Base-by-base conservation (phyloP, 92 coral and sea anemone genomes). In the Ricordea florida region DNA sequence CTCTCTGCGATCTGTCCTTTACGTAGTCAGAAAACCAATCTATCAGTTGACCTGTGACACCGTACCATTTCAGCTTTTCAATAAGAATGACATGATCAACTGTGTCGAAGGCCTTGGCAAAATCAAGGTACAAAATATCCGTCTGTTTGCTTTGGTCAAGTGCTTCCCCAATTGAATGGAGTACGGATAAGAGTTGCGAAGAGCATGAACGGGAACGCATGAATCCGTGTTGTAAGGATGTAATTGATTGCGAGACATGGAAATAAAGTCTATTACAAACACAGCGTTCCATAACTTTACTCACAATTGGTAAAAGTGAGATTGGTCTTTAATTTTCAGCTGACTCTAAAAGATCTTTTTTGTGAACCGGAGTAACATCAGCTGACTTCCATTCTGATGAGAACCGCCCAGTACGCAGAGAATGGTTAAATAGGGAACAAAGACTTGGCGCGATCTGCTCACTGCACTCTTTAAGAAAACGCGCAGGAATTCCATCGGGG, bases 91-190 rank as follows among this genome's bases (percentile, higher is more conserved):
- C 35, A 14, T 67, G 55, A 52, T 79, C 76, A 34, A 78, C 77
- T 1, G 62, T 5, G 57, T 73, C 59, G 25, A 57, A 73, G 37
- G 76, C 76, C 69, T 78, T 78, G 76, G 75, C 67, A 22, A 77
- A 77, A 53, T 77, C 83, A 18, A 77, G 27, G 35, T 57, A 68
- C 28, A 79, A n/a, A 58, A 79, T 35, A 41, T 57, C 72, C 27
- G 78, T 66, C 53, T 68, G 86, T 28, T 51, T 66, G 61, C 69
- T 80, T 66, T 69, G 69, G 73, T 80, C 79, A 26, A 70, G 72
- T 25, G 32, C 60, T 47, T 65, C 40, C 33, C 69, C 62, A 52
- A 66, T 41, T 27, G 55, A 43, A 38, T 53, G 67, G 48, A 65
- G 69, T 28, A 71, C 75, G 14, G 65, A 51, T 5, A 81, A 22